Base-by-base conservation (phyloP, 2,888 invertebrate species). In the Hymenopus coronatus region DNA sequence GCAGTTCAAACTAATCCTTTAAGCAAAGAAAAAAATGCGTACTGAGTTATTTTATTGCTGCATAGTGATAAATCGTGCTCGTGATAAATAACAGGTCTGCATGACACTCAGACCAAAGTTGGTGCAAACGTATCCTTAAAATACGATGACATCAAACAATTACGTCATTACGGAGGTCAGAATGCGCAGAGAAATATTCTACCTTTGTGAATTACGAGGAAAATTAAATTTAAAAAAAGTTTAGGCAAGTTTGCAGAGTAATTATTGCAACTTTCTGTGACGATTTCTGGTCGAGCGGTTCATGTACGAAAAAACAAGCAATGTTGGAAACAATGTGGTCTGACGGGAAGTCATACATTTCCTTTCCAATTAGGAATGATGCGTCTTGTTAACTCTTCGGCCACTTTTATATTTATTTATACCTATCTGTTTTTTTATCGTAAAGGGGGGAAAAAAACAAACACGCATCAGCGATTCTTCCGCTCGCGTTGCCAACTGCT, bases 281-380 rank as follows among this genome's bases (percentile, higher is more conserved):
- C 54, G 54, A 70, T 70, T 70, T 70, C 54, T 70, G 54, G 54
- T 70, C 54, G 54, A 25, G 54, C 25, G 20, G 54, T 70, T 70
- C 20, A 20, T 70, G 25, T 70, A 70, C 54, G 54, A 70, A 70
- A 70, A 70, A 70, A 70, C 20, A 70, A 70, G 54, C 25, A 70
- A 70, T 20, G 54, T 70, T 70, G 54, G 54, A 70, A 70, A 70
- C 54, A 70, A 70, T 70, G 54, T 70, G 54, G 54, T 70, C 54
- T 70, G 89, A 88, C 88, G 70, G 88, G 88, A 88, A 88, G 88
- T 89, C 83, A 30, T 85, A 85, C 46, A 88, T 89, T 85, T 82
- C 83, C 86, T n/a, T 46, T 82, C 89, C 89, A 89, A 89, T 89
- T 89, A 89, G 89, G 88, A 84, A 83, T 27, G 84, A 88, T 82